Conservation (phyloP, 2,888 invertebrate species). For the Caradrina kadenii region DNA sequence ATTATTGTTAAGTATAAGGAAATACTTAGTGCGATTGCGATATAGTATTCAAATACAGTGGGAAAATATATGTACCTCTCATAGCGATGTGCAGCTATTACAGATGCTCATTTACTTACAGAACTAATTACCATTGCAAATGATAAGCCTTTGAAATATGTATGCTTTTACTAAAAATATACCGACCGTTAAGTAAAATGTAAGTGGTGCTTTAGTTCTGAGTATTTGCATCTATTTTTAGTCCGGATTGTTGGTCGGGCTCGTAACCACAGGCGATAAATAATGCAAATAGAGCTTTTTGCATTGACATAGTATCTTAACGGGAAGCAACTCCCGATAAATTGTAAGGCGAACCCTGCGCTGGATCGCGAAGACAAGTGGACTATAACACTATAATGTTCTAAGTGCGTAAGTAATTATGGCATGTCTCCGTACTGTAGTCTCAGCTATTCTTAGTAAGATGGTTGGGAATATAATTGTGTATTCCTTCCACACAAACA, state of each 20-base stretch:
- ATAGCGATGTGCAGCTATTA: slow-evolving; percentile 4
- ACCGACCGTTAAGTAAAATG: slow-evolving; percentile 66
- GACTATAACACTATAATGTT: slow-evolving; percentile 22
- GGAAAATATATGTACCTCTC: slow-evolving; percentile 35
- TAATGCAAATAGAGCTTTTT: slow-evolving; percentile 78
- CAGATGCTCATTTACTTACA: slow-evolving; percentile 37
- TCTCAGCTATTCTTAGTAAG: slow-evolving; percentile 9
- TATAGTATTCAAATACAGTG: slow-evolving; percentile 46
- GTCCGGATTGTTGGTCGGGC: slow-evolving; percentile 79
- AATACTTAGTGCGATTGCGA: slow-evolving; percentile 41
- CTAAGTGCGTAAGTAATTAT: slow-evolving; percentile 33
- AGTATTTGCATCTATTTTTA: slow-evolving; percentile 81
- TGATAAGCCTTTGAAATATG: slow-evolving; percentile 49
- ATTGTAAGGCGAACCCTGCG: slow-evolving; percentile 39
- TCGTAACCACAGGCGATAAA: slow-evolving; percentile 79
- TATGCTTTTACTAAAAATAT: slow-evolving; percentile 63
- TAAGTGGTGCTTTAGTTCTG: slow-evolving; percentile 71
- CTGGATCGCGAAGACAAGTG: slow-evolving; percentile 36
- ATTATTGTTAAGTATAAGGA: slow-evolving; percentile 46
- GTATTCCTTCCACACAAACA: slow-evolving; percentile 18
- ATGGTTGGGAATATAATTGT: slow-evolving; percentile 11
- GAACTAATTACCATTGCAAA: slow-evolving; percentile 58
- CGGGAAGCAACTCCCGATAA: slow-evolving; percentile 60
- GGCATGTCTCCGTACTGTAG: slow-evolving; percentile 6
- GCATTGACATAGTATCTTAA: slow-evolving; percentile 69